Percentiles rank a stretch among this genome's conserved stretches.
Evolutionary conservation across 2,888 invertebrate species (phyloP).

Genomic region (Herminia tarsipennalis): DNA sequence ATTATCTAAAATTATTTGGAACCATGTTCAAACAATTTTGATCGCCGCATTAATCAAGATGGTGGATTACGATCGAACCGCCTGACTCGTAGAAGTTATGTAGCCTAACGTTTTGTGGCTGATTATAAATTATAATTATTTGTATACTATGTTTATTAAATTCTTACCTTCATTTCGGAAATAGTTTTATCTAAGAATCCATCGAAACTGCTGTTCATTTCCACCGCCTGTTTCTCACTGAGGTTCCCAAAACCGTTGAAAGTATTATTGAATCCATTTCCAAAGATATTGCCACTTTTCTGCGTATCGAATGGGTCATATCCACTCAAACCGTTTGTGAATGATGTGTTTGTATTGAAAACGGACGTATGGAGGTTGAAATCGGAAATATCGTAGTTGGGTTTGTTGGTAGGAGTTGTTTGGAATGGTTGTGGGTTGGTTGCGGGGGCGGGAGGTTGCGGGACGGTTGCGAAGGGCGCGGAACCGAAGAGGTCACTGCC

Average conservation of each 20-base stretch:
- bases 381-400: slow-evolving; percentile 79
- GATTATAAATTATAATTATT: too few species aligned
- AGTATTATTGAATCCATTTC: slow-evolving; percentile 68
- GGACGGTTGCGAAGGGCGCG: slow-evolving; percentile 88
- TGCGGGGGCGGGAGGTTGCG: not conserved
- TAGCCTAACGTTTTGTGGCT: too few species aligned
- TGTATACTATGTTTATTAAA: too few species aligned
- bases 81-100: too few species aligned
- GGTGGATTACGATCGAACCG: too few species aligned
- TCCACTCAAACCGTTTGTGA: slow-evolving; percentile 76
- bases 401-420: slow-evolving; percentile 47
- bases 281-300: slow-evolving; percentile 81
- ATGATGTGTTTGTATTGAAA: slow-evolving; percentile 69
- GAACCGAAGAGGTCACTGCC: slow-evolving; percentile 93
- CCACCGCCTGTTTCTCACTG: slow-evolving; percentile 79
- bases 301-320: slow-evolving; percentile 95
- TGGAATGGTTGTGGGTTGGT: slow-evolving; percentile 34
- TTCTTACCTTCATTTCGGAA: slow-evolving; percentile 93
- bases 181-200: slow-evolving; percentile 93
- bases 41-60: too few species aligned
- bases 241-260: slow-evolving; percentile 80
- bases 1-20: too few species aligned
- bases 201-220: slow-evolving; percentile 88
- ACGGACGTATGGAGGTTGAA: slow-evolving; percentile 79
- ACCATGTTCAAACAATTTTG: too few species aligned